Base-by-base conservation (phyloP, 2,888 invertebrate species). In the Eupithecia centaureata region DNA sequence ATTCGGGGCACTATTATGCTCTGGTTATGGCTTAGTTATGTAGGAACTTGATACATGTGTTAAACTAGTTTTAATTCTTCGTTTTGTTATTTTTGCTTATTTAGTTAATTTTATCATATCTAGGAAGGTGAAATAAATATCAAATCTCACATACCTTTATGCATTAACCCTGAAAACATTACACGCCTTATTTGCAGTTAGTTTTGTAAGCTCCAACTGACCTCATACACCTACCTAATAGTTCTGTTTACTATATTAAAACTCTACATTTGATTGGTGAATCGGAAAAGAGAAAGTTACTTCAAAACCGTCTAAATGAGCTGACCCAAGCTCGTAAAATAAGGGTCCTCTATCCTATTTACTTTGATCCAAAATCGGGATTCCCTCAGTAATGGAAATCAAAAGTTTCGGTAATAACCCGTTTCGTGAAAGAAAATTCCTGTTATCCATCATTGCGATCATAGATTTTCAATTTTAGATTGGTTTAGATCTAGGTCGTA, bases 321-420 rank as follows among this genome's bases (percentile, higher is more conserved):
- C 70, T 66, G 66, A 66, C 66, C 70, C 66, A 63, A 57, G 12
- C 51, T 70, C 70, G 61, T 67, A 70, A 70, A 70, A 61, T 63
- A 64, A 70, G 70, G 70, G 70, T 63, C 63, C 57, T 52, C 62
- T 63, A 63, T 65, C 66, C 63, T 70, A 67, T 70, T 70, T 70
- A 66, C 70, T 70, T 66, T 70, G 66, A 70, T 66, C 70, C 63
- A 67, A 63, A 70, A 64, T 70, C 63, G 52, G 56, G 42, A 35
- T 57, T 42, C 52, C 57, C 27, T 66, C 63, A 61, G 51, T 61
- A 58, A 63, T 70, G 63, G 70, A 70, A 69, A 70, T 70, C 70
- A 61, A 63, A 63, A 70, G 63, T 61, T 70, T 61, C 42, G n/a
- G 63, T 52, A 63, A 63, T 63, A 63, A 66, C 52, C 70, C 63